A percentile compares a stretch with the other conserved stretches of the same genome.
These are phyloP conservation scores for Drosophila burlai DNA, from an alignment of 1,140 invertebrate species.

Conservation along the genomic window DNA sequence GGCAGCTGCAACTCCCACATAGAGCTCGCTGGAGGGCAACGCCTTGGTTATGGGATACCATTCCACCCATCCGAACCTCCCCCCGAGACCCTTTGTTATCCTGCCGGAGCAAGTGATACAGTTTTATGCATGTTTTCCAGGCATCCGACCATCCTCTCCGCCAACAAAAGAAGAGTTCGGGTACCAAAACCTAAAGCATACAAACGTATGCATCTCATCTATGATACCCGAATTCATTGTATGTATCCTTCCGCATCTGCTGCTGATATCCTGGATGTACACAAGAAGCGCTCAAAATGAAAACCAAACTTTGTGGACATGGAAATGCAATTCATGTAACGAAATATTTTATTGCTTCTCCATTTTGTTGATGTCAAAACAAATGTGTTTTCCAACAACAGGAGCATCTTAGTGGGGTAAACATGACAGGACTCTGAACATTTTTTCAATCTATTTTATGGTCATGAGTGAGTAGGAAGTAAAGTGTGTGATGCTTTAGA, in stretches of 20 bases:
- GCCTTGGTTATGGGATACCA: conserved; percentile 26
- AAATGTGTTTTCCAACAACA: conserved; percentile 10
- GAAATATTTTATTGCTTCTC: conserved; percentile 26
- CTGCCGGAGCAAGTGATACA: conserved; percentile 57
- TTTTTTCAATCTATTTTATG: conserved; percentile 3
- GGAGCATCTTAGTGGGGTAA: neutral
- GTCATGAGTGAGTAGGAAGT: neutral
- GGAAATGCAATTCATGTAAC: conserved; percentile 41
- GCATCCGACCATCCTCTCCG: conserved; percentile 39
- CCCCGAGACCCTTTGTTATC: conserved; percentile 21
- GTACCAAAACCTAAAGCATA: conserved; percentile 11
- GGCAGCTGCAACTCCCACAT: conserved; percentile 35
- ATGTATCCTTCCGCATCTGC: conserved; percentile 27
- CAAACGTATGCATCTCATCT: conserved; percentile 16
- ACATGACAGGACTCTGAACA: neutral
- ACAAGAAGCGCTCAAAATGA: conserved; percentile 21
- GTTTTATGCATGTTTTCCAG: conserved; percentile 65
- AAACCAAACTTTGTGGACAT: conserved; percentile 41
- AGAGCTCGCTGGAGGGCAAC: conserved; percentile 38
- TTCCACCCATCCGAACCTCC: conserved; percentile 6
- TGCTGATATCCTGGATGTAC: conserved; percentile 12
- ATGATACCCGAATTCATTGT: conserved; percentile 11
- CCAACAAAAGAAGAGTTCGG: conserved; percentile 27
- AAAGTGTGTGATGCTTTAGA: neutral
- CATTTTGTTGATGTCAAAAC: conserved; percentile 25